Conservation (phyloP, 2,888 invertebrate genomes). For the Nemurella pictetii region DNA sequence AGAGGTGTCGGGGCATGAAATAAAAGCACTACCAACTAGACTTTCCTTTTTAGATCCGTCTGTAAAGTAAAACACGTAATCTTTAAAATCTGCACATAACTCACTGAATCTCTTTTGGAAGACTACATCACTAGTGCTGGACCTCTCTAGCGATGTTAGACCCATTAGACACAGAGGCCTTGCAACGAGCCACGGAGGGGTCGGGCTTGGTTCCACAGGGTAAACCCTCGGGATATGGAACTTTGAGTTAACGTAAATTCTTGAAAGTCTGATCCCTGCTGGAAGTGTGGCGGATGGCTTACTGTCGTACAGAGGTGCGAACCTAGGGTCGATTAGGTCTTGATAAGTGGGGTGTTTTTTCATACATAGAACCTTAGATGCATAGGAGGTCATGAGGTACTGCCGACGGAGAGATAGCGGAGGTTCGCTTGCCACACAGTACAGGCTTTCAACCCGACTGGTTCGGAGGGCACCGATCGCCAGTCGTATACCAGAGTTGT, state of each 20-base stretch:
- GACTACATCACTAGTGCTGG: not conserved
- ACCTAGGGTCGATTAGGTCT: not conserved
- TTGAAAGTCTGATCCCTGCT: not conserved
- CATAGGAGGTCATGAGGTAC: not conserved
- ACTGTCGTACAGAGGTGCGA: not conserved
- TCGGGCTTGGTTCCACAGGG: not conserved
- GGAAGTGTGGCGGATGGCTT: not conserved
- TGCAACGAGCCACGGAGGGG: not conserved
- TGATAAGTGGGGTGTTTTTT: slow-evolving; percentile 6
- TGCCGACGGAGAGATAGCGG: not conserved
- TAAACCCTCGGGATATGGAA: not conserved
- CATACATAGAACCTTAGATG: not conserved
- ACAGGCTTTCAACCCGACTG: no score
- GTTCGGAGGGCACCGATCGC: not conserved
- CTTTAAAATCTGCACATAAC: not conserved
- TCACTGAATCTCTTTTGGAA: not conserved
- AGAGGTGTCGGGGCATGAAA: not conserved
- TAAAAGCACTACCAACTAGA: not conserved
- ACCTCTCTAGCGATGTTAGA: not conserved
- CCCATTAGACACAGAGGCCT: not conserved
- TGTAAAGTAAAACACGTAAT: not conserved
- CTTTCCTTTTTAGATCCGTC: not conserved
- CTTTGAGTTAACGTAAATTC: not conserved
- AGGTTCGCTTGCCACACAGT: not conserved
- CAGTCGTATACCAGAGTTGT: not conserved